phyloP scores from a whole-genome alignment of 2,888 invertebrate genomes.

The Caenorhabditis wallacei region DNA sequence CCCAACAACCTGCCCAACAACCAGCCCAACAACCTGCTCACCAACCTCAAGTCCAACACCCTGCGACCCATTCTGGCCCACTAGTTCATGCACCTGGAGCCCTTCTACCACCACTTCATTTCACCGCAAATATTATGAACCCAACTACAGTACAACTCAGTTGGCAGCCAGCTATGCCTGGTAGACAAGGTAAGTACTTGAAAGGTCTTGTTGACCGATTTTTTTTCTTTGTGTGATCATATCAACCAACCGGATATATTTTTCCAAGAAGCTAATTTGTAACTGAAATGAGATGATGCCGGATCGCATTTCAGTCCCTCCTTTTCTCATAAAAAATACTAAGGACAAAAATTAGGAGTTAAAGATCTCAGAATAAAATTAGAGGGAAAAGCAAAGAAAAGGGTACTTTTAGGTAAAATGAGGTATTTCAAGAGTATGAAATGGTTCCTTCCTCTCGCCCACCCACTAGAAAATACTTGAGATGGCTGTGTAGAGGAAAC shows the following conservation, averaged over 20 bases:
- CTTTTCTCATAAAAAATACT: conserved; percentile 19
- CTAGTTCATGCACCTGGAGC: conserved; percentile 65
- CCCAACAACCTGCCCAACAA: conserved; percentile 2
- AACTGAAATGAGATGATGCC: neutral
- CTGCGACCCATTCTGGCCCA: conserved; percentile 1
- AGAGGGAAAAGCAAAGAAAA: neutral
- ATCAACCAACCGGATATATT: conserved; percentile 11
- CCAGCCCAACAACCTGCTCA: conserved; percentile 14
- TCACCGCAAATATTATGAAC: conserved; percentile 78
- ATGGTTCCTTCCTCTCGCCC: conserved; percentile 25
- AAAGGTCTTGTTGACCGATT: neutral
- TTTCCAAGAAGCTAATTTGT: conserved; percentile 26
- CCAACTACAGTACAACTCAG: conserved; percentile 78
- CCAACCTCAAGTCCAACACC: neutral
- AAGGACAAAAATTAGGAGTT: conserved; percentile 24
- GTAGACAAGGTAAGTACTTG: conserved; percentile 36
- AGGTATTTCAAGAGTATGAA: conserved; percentile 25
- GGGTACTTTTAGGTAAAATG: neutral
- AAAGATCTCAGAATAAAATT: neutral
- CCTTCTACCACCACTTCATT: conserved; percentile 79
- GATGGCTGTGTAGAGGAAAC: neutral
- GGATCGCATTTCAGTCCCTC: neutral
- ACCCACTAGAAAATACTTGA: conserved; percentile 48
- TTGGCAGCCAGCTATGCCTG: conserved; percentile 73
- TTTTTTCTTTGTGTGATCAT: neutral